Evolutionary conservation across 1,140 invertebrate genomes (phyloP).

Genomic region (Euschistus heros): DNA sequence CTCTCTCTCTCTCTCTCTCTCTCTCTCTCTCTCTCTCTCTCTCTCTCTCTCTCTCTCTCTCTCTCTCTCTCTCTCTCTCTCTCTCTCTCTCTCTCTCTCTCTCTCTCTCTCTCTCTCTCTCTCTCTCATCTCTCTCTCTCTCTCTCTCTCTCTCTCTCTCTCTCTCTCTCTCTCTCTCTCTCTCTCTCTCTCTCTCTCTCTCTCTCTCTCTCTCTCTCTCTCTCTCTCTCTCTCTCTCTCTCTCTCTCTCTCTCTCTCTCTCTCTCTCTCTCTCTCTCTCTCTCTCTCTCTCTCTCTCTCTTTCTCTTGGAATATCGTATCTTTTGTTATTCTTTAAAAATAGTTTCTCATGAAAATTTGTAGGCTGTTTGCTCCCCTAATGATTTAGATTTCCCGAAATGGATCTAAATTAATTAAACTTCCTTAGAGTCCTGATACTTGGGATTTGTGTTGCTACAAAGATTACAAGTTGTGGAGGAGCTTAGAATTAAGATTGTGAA

Average conservation of each 20-base stretch:
- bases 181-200: conserved; percentile 7
- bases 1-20: conserved; percentile 16
- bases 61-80: no score
- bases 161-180: conserved; percentile 12
- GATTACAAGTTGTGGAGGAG: no score
- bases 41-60: conserved; percentile 18
- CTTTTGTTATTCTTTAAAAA: no score
- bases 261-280: conserved; percentile 8
- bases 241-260: conserved; percentile 8
- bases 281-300: no score
- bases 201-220: conserved; percentile 7
- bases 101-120: conserved; percentile 22
- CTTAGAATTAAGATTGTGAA: no score
- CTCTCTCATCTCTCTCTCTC: conserved; percentile 15
- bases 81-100: conserved; percentile 21
- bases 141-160: conserved; percentile 17
- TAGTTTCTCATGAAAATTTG: no score
- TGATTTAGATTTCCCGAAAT: no score
- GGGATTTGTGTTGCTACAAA: no score
- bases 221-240: conserved; percentile 7
- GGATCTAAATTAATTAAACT: no score
- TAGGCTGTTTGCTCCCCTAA: no score
- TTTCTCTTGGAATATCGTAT: background rate
- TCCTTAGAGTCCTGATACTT: no score
- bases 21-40: conserved; percentile 11